Conservation (phyloP, 1,140 invertebrate genomes). For the Drosophila seguyi region DNA sequence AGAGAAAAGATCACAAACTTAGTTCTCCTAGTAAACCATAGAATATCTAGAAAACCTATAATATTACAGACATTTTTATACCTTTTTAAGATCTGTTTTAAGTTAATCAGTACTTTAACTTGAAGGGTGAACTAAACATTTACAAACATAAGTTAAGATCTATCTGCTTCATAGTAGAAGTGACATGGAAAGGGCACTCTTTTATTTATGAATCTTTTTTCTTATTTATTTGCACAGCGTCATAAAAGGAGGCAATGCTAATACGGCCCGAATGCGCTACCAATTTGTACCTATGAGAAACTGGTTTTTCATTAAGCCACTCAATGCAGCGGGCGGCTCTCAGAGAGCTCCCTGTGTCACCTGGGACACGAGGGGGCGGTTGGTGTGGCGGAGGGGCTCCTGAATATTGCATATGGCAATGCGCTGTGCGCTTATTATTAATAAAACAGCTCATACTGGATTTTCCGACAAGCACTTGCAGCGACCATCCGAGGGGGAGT, state of each 20-base stretch:
- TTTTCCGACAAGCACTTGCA: slow-evolving; percentile 68
- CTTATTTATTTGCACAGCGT: slow-evolving; percentile 52
- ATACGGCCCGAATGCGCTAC: slow-evolving; percentile 33
- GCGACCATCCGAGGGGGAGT: neutral
- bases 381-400: neutral
- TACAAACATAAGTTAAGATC: no score
- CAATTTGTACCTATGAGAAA: slow-evolving; percentile 63
- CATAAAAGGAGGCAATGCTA: slow-evolving; percentile 54
- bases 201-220: no score
- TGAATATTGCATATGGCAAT: slow-evolving; percentile 23
- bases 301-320: slow-evolving; percentile 76
- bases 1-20: no score
- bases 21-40: no score
- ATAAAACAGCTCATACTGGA: slow-evolving; percentile 80
- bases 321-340: slow-evolving; percentile 31
- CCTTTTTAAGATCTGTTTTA: no score
- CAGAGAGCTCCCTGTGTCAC: slow-evolving; percentile 31
- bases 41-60: no score
- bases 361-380: slow-evolving; percentile 1
- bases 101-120: no score
- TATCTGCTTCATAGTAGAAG: neutral
- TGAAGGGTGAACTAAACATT: no score
- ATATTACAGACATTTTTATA: no score
- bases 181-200: neutral
- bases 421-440: slow-evolving; percentile 74